A percentile compares a stretch with the other conserved stretches of the same genome.
Evolutionary conservation across 2,113 vertebrate genomes (phyloP).

Genomic region (Microcebus ravelobensis): DNA sequence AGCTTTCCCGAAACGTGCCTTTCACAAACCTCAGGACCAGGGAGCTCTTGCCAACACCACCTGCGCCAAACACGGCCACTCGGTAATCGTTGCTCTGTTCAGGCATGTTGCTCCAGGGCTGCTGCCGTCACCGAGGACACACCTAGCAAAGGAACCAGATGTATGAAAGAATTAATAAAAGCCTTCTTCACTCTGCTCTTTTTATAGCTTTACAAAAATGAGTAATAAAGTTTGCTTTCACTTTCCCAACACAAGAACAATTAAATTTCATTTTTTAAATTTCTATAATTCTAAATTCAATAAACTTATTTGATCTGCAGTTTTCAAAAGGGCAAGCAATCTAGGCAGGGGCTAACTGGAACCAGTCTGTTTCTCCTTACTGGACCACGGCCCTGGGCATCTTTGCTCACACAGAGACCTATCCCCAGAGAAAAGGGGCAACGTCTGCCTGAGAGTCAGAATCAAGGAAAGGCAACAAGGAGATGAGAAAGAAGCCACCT

Average conservation of each 20-base stretch:
- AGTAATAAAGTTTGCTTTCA: not conserved
- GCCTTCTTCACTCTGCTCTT: fast-evolving
- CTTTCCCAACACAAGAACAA: not conserved
- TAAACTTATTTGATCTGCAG: too few species aligned
- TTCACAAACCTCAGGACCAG: slow-evolving; percentile 90
- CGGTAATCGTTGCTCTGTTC: slow-evolving; percentile 92
- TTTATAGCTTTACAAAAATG: not conserved
- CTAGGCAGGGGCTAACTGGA: too few species aligned
- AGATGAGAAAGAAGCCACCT: not conserved
- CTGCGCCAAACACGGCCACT: slow-evolving; percentile 90
- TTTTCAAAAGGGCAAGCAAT: not conserved
- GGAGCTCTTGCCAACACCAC: slow-evolving; percentile 91
- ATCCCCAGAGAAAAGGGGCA: not conserved
- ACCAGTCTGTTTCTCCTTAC: not conserved
- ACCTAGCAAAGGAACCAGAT: slow-evolving; percentile 71
- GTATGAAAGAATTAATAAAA: not conserved
- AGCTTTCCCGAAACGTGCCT: slow-evolving; percentile 90
- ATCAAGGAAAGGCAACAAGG: not conserved
- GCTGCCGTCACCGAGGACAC: slow-evolving; percentile 24
- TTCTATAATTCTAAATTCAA: not conserved
- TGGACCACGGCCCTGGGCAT: not conserved
- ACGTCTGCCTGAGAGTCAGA: not conserved
- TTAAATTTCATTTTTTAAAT: not conserved
- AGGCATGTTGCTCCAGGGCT: slow-evolving; percentile 84
- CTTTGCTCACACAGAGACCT: not conserved